Base-by-base conservation (phyloP, 1,140 invertebrate species). In the Orchestia grillus region DNA sequence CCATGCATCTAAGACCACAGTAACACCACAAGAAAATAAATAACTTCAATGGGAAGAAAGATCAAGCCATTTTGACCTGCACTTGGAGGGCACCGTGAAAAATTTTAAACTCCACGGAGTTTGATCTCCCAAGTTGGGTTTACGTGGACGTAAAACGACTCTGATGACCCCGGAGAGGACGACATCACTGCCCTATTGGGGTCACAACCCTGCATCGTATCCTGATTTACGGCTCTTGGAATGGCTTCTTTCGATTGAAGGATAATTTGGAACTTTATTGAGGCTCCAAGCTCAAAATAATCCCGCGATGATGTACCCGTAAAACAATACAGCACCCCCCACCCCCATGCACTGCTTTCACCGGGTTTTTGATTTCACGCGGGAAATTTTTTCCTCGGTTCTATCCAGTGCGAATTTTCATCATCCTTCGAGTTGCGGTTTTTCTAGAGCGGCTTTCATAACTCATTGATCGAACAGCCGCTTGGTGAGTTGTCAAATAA, bases 221-320 rank as follows among this genome's bases (percentile, higher is more conserved):
- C 88, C 44, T 43, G 88, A 91, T 91, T 91, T 91, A 91, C 42
- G 44, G 88, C 19, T 91, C 44, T 91, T 41, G 88, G 42, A 91
- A 91, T 43, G 23, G 88, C 88, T 91, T 91, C 41, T 91, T 91
- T 91, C 88, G 88, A 91, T 91, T 91, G 88, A 91, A 91, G 88
- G 88, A 91, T 91, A 91, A 91, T 91, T 91, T 91, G 88, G 88
- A 42, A 91, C 41, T 91, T 91, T 91, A 91, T 91, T 11, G 19
- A 44, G 15, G 42, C 40, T 88, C 8, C 36, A 42, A 88, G 87
- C 87, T 6, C 44, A 91, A 44, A 91, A 44, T 91, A 8, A 42
- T 91, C 88, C 88, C 88, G 8, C 15, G 8, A 91, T 91, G 11
- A 91, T 91, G 6, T 0, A 23, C 3, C 88, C 41, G 28, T 91